A percentile compares a stretch with the other conserved stretches of the same genome.
Conservation (phyloP, 2,113 vertebrate species). For the Thinocorus orbignyianus region DNA sequence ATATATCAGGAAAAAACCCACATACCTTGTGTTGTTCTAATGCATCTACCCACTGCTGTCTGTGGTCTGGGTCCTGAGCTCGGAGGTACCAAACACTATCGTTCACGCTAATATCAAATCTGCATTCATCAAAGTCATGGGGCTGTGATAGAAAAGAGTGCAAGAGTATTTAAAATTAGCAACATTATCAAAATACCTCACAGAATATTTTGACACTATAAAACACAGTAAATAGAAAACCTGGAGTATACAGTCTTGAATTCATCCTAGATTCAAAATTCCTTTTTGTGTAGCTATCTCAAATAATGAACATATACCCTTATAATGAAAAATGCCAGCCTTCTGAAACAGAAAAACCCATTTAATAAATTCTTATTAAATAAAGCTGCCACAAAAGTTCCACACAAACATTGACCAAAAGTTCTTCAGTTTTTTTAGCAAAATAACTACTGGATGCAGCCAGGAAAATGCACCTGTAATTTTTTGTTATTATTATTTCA, state of each 20-base stretch:
- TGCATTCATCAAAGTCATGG: constrained; percentile 98
- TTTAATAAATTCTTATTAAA: neutral
- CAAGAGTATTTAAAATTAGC: constrained; percentile 32
- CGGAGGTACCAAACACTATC: constrained; percentile 98
- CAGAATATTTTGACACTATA: neutral
- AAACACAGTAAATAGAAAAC: neutral
- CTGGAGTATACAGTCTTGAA: neutral
- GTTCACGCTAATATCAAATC: constrained; percentile 97
- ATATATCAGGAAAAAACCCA: neutral
- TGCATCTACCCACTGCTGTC: constrained; percentile 93
- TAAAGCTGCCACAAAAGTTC: neutral
- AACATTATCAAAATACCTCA: neutral
- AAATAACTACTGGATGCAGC: neutral
- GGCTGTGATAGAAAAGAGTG: constrained; percentile 77
- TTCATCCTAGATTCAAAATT: neutral
- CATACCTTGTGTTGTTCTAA: constrained; percentile 96
- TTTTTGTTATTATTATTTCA: neutral
- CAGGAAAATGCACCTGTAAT: neutral
- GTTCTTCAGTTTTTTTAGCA: neutral
- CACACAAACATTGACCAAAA: neutral
- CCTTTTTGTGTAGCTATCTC: neutral
- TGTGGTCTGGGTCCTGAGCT: constrained; percentile 92
- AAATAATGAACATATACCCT: neutral
- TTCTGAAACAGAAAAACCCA: neutral
- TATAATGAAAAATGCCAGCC: neutral